phyloP scores from a whole-genome alignment of 1,140 invertebrate species.

The Bombus difficillimus region DNA sequence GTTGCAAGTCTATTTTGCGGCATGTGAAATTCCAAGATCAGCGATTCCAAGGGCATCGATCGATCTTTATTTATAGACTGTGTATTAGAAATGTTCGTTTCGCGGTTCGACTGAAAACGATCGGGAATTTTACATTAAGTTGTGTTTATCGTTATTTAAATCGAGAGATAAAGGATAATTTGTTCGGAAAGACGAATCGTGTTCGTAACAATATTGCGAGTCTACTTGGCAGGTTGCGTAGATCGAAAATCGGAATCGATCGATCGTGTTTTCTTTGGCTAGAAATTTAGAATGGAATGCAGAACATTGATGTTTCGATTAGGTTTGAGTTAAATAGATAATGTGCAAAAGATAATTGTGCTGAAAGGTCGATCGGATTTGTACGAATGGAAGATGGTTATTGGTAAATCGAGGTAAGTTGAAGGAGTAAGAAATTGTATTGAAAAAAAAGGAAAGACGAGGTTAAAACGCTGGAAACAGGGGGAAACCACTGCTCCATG shows the following conservation, averaged over 20 bases:
- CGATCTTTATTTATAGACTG: background rate
- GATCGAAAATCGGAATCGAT: too few species aligned
- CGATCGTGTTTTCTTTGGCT: background rate
- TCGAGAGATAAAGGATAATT: too few species aligned
- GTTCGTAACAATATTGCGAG: background rate
- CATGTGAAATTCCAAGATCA: slow-evolving; percentile 18
- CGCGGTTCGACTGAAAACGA: too few species aligned
- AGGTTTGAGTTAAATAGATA: background rate
- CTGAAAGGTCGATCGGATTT: background rate
- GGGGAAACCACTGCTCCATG: slow-evolving; percentile 10
- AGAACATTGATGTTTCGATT: background rate
- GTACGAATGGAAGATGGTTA: background rate
- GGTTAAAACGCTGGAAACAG: slow-evolving; percentile 20
- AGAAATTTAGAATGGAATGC: background rate
- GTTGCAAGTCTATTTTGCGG: background rate
- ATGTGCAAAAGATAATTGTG: background rate
- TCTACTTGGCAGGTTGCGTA: slow-evolving; percentile 10
- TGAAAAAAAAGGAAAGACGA: background rate
- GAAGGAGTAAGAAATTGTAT: too few species aligned
- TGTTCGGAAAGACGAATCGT: rapidly evolving
- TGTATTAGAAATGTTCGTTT: rapidly evolving
- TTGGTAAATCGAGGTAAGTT: background rate
- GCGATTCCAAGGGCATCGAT: too few species aligned
- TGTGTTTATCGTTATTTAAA: too few species aligned
- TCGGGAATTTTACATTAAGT: too few species aligned